Evolutionary conservation across 2,113 vertebrate genomes (phyloP).

Genomic region (Phrynosoma platyrhinos): DNA sequence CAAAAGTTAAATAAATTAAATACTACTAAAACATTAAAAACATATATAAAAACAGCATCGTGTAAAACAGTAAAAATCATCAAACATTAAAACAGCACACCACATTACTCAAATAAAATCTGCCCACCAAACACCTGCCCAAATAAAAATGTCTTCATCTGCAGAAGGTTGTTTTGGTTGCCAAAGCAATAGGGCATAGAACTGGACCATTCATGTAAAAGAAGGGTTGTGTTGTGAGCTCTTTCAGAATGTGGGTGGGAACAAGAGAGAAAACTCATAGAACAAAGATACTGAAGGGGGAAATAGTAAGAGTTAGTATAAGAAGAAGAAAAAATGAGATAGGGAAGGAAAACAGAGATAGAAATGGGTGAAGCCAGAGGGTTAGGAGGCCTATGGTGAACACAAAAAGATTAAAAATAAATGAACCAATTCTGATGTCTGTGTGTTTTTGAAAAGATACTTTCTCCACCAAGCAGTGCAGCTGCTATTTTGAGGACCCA

Average conservation of each 20-base stretch:
- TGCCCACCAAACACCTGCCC: too few species aligned
- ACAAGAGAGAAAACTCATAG: slow-evolving; percentile 4
- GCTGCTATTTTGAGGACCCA: slow-evolving; percentile 13
- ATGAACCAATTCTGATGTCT: background rate
- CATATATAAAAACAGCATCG: too few species aligned
- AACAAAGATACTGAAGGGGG: background rate
- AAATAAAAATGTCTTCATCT: too few species aligned
- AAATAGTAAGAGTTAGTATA: slow-evolving; percentile 6
- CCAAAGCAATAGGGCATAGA: background rate
- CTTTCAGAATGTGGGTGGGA: background rate
- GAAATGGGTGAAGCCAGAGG: background rate
- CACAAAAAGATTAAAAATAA: slow-evolving; percentile 10
- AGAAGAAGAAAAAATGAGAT: background rate
- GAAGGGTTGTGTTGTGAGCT: background rate
- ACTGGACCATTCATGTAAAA: background rate
- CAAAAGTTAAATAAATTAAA: too few species aligned
- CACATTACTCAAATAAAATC: too few species aligned
- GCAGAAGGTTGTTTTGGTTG: background rate
- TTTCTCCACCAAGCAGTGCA: slow-evolving; percentile 37
- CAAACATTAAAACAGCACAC: too few species aligned
- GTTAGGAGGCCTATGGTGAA: background rate
- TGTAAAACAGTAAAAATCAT: too few species aligned
- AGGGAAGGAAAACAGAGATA: background rate
- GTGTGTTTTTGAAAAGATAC: background rate
- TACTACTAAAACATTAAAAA: too few species aligned